A percentile compares a stretch with the other conserved stretches of the same genome.
Conservation (phyloP, 1,140 invertebrate genomes). For the Gryon sp. region DNA sequence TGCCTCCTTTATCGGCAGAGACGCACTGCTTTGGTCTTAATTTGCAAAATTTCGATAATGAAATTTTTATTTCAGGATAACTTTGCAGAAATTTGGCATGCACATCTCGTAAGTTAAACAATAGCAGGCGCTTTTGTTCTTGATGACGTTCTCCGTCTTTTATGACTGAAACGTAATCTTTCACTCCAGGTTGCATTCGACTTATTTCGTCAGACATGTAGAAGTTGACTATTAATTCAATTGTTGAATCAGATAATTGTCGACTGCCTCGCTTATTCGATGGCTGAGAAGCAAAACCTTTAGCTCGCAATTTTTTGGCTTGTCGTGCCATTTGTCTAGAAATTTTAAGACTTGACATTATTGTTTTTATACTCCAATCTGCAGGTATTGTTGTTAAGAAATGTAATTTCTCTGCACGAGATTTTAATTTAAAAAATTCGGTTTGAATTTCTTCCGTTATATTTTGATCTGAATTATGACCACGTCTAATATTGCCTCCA, state of each 20-base stretch:
- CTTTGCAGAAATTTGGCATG: conserved; percentile 23
- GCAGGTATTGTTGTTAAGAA: conserved; percentile 32
- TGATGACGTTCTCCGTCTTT: conserved; percentile 19
- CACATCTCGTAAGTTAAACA: conserved; percentile 5
- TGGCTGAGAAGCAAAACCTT: conserved; percentile 9
- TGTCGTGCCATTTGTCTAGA: conserved; percentile 28
- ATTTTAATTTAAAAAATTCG: conserved; percentile 18
- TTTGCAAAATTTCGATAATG: conserved; percentile 39
- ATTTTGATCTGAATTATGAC: conserved; percentile 14
- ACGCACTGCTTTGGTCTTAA: conserved; percentile 35
- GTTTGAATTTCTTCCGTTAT: conserved; percentile 20
- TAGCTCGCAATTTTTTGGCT: conserved; percentile 15
- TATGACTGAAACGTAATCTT: conserved; percentile 26
- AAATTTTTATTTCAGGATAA: conserved; percentile 37
- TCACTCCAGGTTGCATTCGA: conserved; percentile 19
- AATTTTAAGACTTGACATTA: conserved; percentile 10
- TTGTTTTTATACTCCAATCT: conserved; percentile 31
- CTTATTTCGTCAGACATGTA: conserved; percentile 38
- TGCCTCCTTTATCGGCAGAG: conserved; percentile 2
- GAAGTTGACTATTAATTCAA: conserved; percentile 16
- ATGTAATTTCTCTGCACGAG: conserved; percentile 20
- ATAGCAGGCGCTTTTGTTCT: conserved; percentile 25
- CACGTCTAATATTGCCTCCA: conserved; percentile 2
- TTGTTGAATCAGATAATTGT: conserved; percentile 11
- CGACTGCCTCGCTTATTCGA: not conserved